phyloP scores from a whole-genome alignment of 1,140 invertebrate genomes.

The Sycophila sp. region DNA sequence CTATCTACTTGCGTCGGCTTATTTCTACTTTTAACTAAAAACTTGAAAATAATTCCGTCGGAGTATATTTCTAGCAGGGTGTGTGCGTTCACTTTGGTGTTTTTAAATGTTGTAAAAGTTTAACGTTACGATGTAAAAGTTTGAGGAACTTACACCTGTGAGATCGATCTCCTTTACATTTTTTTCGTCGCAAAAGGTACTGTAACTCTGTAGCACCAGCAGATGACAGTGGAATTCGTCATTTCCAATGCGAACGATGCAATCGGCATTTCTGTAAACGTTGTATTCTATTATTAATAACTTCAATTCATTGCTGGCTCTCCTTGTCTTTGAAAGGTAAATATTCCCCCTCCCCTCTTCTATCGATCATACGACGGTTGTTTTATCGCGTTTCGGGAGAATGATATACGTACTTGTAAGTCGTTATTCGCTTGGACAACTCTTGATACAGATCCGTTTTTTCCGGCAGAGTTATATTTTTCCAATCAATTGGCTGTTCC shows the following conservation, averaged over 20 bases:
- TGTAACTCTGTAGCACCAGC: conserved; percentile 72
- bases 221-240: conserved; percentile 71
- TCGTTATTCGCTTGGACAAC: conserved; percentile 67
- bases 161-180: conserved; percentile 66
- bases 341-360: too few relatives aligned
- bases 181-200: conserved; percentile 67
- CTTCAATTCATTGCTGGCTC: neutral
- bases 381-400: neutral
- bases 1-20: neutral
- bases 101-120: neutral
- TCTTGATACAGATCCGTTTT: conserved; percentile 70
- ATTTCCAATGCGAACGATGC: conserved; percentile 67
- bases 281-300: neutral
- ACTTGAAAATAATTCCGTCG: neutral
- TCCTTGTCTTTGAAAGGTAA: too few relatives aligned
- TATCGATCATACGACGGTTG: too few relatives aligned
- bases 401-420: conserved; percentile 64
- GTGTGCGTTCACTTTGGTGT: neutral
- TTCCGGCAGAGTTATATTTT: conserved; percentile 65
- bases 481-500: conserved; percentile 67
- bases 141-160: conserved; percentile 58
- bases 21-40: neutral
- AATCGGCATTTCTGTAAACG: conserved; percentile 69
- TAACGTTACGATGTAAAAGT: too few relatives aligned
- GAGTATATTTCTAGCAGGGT: neutral